Conservation (phyloP, 2,888 invertebrate genomes). For the Teleiodes luculella region DNA sequence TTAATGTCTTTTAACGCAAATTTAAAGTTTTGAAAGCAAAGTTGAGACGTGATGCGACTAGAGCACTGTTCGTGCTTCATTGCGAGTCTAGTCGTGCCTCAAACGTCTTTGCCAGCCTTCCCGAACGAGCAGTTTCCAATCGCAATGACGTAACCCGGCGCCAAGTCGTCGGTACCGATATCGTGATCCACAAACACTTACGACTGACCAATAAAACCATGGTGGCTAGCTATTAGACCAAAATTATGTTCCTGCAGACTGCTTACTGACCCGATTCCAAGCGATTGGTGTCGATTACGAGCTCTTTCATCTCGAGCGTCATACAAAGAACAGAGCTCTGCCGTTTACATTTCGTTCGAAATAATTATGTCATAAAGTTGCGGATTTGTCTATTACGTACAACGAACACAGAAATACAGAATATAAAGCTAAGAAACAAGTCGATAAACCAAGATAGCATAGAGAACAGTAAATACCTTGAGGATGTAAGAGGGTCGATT, state of each 20-base stretch:
- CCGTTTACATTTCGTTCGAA: neutral
- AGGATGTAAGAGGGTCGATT: conserved; percentile 10
- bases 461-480: too few relatives aligned
- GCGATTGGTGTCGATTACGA: conserved; percentile 1
- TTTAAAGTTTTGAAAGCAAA: conserved; percentile 67
- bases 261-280: conserved; percentile 2
- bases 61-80: conserved; percentile 38
- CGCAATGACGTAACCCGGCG: conserved; percentile 70
- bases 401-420: neutral
- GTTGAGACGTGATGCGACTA: conserved; percentile 61
- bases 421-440: neutral
- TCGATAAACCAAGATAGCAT: conserved; percentile 1
- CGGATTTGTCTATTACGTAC: neutral
- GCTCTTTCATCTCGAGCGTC: conserved; percentile 11
- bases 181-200: conserved; percentile 11
- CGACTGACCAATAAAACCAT: conserved; percentile 10
- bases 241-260: conserved; percentile 7
- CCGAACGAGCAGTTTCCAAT: conserved; percentile 58
- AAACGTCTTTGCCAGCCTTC: conserved; percentile 51
- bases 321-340: conserved; percentile 6
- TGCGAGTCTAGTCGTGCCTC: conserved; percentile 57
- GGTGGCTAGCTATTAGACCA: conserved; percentile 11
- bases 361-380: neutral
- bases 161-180: conserved; percentile 36
- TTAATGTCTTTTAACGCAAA: conserved; percentile 66